Evolutionary conservation across 2,797 vertebrate genomes (phyloP), one percentile per base, ranked within the genome.

Genomic region (Arnoldichthys spilopterus): DNA sequence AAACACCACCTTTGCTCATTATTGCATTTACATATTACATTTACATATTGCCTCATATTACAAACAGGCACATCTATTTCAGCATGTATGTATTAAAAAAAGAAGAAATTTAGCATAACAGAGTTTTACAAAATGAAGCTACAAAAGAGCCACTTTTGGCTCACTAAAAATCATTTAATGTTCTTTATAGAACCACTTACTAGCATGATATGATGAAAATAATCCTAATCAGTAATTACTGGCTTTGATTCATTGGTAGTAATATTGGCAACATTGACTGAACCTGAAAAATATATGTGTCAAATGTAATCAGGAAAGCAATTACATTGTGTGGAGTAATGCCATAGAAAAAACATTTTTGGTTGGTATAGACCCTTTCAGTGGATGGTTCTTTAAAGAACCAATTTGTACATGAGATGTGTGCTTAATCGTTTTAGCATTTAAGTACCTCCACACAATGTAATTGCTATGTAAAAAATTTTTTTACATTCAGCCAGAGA

Each of bases 1-100:
- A 71, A 68, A 63, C 43, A 30, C 18, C 40, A 49, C 66, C 32
- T 15, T 68, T 78, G 2, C 37, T 56, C 26, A 62, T 47, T 64
- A 76, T 76, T 54, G 32, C 12, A 20, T 74, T 68, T 74, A 70
- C 9, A 28, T n/a, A n/a, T n/a, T n/a, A n/a, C n/a, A n/a, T n/a
- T n/a, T n/a, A n/a, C n/a, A n/a, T n/a, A n/a, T n/a, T n/a, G 30
- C 11, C 54, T 3, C 22, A 34, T 22, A 20, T 53, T 49, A 66
- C n/a, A 43, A 34, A 53, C 32, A 28, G 20, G 4, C 11, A n/a
- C 40, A 30, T 72, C 43, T 59, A 6, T 71, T 53, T 69, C 45
- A 32, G 43, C 43, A 49, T 49, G 47, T 53, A 6, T 53, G 34
- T n/a, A 30, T 28, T 24, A n/a, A n/a, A n/a, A 47, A 49, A 49